A percentile compares a stretch with the other conserved stretches of the same genome.
Evolutionary conservation across 2,113 vertebrate species (phyloP).

Genomic region (Hippolais icterina): DNA sequence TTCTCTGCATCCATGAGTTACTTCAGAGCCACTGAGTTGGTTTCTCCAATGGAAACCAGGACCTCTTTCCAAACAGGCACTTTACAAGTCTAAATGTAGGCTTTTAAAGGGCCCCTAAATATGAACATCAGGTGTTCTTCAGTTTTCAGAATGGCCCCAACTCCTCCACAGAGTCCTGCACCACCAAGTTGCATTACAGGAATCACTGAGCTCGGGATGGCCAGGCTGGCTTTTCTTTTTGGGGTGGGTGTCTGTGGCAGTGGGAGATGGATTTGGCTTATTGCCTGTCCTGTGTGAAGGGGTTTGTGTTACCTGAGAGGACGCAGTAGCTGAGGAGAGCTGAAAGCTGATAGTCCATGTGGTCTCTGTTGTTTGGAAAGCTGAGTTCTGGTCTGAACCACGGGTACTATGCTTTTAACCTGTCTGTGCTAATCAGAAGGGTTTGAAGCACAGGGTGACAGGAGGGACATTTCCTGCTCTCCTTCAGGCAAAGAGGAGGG

Average conservation of each 20-base stretch:
- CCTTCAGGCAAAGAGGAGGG: not conserved
- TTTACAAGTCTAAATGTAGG: not conserved
- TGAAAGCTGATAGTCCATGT: not conserved
- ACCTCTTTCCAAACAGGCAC: not conserved
- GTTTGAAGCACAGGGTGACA: not conserved
- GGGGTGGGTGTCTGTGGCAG: not conserved
- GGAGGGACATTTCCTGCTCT: not conserved
- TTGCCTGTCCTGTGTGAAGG: not conserved
- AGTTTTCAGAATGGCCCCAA: not conserved
- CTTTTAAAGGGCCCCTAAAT: not conserved
- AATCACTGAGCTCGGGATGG: rapidly evolving
- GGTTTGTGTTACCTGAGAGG: not conserved
- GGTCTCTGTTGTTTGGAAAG: not conserved
- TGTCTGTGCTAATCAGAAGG: not conserved
- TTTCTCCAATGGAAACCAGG: not conserved
- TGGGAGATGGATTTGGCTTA: not conserved
- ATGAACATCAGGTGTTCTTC: not conserved
- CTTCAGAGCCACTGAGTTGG: not conserved
- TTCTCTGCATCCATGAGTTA: not conserved
- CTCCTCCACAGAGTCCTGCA: not conserved
- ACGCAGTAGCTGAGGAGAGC: not conserved
- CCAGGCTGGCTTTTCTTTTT: not conserved
- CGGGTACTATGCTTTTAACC: not conserved
- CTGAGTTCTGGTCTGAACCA: not conserved
- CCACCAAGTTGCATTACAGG: rapidly evolving